phyloP scores from a whole-genome alignment of 2,797 vertebrate genomes.

The Capromys pilorides region DNA sequence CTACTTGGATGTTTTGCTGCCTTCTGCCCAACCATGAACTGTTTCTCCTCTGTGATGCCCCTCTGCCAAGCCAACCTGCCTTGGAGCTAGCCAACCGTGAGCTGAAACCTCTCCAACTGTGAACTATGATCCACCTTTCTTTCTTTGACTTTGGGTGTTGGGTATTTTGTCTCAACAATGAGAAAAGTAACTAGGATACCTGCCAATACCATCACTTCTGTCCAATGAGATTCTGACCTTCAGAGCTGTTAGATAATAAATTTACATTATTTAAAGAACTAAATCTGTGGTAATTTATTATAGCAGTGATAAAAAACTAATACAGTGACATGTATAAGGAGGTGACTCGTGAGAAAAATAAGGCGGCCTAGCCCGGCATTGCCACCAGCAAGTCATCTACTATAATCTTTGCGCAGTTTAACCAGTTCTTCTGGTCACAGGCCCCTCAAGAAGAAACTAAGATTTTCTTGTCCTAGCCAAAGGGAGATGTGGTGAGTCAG shows the following conservation, averaged over 20 bases:
- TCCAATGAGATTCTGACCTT: slow-evolving; percentile 1
- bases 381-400: background rate
- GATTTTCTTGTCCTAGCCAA: background rate
- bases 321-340: background rate
- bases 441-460: background rate
- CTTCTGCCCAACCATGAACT: background rate
- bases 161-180: background rate
- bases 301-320: background rate
- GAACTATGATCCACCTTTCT: background rate
- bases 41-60: background rate
- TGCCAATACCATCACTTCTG: background rate
- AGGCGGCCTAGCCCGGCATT: background rate
- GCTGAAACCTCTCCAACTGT: background rate
- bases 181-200: background rate
- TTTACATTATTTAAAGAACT: background rate
- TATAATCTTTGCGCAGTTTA: background rate
- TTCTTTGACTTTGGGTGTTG: background rate
- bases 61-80: background rate
- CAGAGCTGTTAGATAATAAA: background rate
- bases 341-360: background rate
- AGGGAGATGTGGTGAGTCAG: background rate
- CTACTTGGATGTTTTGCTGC: background rate
- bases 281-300: background rate
- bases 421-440: background rate
- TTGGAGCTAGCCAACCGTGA: background rate